Evolutionary conservation across 2,797 vertebrate species (phyloP).

Genomic region (Epinephelus coioides): DNA sequence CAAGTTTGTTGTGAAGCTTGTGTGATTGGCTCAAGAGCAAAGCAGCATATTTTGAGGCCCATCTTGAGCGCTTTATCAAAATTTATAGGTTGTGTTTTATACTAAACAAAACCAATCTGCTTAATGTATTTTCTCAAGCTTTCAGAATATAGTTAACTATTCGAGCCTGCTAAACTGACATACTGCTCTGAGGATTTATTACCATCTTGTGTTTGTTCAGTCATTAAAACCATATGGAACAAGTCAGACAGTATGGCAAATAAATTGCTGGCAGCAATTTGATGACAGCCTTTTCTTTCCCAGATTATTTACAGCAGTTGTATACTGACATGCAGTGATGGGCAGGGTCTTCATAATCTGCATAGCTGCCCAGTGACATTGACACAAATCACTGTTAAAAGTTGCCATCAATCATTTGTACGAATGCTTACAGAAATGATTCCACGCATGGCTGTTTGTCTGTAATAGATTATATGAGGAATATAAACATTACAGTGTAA

Average conservation of each 20-base stretch:
- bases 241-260: conserved; percentile 62
- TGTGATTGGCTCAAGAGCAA: conserved; percentile 27
- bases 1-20: conserved; percentile 11
- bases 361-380: conserved; percentile 37
- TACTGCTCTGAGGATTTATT: conserved; percentile 56
- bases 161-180: conserved; percentile 6
- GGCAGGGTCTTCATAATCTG: conserved; percentile 49
- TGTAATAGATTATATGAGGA: conserved; percentile 14
- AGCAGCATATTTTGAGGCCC: conserved; percentile 16
- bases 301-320: conserved; percentile 59
- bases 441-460: conserved; percentile 11
- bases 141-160: conserved; percentile 23
- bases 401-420: conserved; percentile 43
- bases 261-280: conserved; percentile 57
- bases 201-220: conserved; percentile 63
- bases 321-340: conserved; percentile 46
- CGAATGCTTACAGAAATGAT: conserved; percentile 42
- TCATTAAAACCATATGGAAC: conserved; percentile 65
- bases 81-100: conserved; percentile 45
- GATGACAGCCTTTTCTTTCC: conserved; percentile 63
- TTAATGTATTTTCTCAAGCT: conserved; percentile 55
- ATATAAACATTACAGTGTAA: background rate
- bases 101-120: conserved; percentile 42
- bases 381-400: conserved; percentile 52
- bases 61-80: conserved; percentile 24